These are phyloP conservation scores for Poeciliopsis gracilis DNA, from an alignment of 2,797 vertebrate species.

Conservation along the genomic window DNA sequence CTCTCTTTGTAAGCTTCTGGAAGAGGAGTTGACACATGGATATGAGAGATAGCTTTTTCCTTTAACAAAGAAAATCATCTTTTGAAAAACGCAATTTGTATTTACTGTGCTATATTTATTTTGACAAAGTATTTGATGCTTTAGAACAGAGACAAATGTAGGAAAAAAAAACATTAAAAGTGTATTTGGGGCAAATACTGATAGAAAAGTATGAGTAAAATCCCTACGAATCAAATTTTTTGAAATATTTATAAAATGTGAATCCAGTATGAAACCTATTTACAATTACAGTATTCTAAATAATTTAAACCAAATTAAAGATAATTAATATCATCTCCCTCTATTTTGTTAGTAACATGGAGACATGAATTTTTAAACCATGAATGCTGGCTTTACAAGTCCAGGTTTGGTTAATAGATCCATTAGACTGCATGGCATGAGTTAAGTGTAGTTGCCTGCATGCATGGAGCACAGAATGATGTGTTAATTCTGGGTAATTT, in stretches of 20 bases:
- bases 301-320: slow-evolving; percentile 13
- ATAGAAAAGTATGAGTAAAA: background rate
- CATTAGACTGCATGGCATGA: slow-evolving; percentile 77
- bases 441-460: slow-evolving; percentile 60
- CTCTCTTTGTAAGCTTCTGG: background rate
- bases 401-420: slow-evolving; percentile 83
- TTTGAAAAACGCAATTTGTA: background rate
- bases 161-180: background rate
- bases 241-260: background rate
- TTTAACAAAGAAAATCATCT: background rate
- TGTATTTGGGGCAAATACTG: background rate
- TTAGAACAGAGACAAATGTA: background rate
- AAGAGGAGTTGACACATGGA: background rate
- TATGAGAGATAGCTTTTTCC: background rate
- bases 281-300: background rate
- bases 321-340: slow-evolving; percentile 8
- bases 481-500: slow-evolving; percentile 82
- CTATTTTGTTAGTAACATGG: slow-evolving; percentile 14
- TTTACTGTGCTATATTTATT: background rate
- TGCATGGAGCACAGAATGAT: slow-evolving; percentile 60
- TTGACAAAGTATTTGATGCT: background rate
- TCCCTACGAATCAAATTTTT: background rate
- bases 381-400: slow-evolving; percentile 61
- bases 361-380: slow-evolving; percentile 42
- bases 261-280: background rate